Conservation (phyloP, 1,140 invertebrate genomes). For the Pomacea maculata region DNA sequence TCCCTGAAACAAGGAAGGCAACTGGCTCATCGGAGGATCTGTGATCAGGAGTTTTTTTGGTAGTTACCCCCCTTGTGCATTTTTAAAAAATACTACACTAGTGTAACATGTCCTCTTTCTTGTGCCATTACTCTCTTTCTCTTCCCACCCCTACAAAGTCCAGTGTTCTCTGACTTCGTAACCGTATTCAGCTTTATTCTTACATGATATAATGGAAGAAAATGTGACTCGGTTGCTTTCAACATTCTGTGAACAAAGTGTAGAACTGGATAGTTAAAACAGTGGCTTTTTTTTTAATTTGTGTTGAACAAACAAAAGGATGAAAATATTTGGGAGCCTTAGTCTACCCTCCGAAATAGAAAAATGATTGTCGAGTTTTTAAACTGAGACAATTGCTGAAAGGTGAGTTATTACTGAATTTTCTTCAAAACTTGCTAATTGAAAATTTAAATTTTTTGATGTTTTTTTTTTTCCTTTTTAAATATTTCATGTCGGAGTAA, state of each 20-base stretch:
- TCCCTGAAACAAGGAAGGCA: not conserved
- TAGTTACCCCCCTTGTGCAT: constrained; percentile 9
- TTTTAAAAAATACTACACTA: not conserved
- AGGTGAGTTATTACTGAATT: too few relatives aligned
- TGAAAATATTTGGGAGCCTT: not conserved
- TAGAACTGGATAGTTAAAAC: not conserved
- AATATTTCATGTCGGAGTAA: too few relatives aligned
- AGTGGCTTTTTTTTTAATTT: not conserved
- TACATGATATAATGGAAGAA: not conserved
- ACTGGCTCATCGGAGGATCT: constrained; percentile 26
- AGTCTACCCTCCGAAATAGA: too few relatives aligned
- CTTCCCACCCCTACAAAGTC: not conserved
- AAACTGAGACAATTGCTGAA: too few relatives aligned
- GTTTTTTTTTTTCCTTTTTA: too few relatives aligned
- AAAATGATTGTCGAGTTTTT: too few relatives aligned
- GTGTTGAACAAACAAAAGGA: not conserved
- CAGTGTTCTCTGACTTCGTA: not conserved
- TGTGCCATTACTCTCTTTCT: not conserved
- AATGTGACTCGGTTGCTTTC: not conserved
- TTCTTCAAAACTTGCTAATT: too few relatives aligned
- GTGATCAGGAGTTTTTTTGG: constrained; percentile 18
- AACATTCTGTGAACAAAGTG: not conserved
- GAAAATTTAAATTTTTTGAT: too few relatives aligned
- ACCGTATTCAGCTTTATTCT: not conserved
- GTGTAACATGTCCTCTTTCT: not conserved